A percentile compares a stretch with the other conserved stretches of the same genome.
Conservation (phyloP, 1,140 invertebrate species). For the Zaprionus lachaisei region DNA sequence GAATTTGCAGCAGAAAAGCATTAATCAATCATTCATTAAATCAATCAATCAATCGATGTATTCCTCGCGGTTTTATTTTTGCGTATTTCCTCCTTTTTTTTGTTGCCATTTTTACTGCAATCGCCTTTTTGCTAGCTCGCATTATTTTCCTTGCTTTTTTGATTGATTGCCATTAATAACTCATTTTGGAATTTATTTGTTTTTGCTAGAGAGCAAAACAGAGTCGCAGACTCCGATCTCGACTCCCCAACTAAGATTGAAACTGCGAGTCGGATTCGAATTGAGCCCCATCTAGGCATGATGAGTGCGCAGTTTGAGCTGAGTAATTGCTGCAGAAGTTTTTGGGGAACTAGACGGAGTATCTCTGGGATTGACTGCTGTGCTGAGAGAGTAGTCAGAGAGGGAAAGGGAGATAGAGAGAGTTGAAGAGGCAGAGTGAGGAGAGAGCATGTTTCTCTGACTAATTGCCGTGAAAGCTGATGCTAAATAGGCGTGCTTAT, state of each 20-base stretch:
- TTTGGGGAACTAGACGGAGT: neutral
- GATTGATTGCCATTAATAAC: conserved; percentile 83
- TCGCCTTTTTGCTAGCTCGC: conserved; percentile 40
- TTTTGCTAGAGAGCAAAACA: conserved; percentile 18
- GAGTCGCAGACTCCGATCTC: neutral
- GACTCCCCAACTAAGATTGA: neutral
- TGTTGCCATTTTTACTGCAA: conserved; percentile 5
- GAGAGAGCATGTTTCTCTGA: neutral
- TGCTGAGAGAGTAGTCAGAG: neutral
- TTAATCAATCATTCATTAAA: conserved; percentile 84
- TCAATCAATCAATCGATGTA: conserved; percentile 82
- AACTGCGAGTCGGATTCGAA: neutral
- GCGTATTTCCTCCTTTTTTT: conserved; percentile 16
- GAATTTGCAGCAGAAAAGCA: conserved; percentile 82
- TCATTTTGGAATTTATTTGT: conserved; percentile 78
- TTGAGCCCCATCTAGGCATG: neutral
- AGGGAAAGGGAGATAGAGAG: too few relatives aligned
- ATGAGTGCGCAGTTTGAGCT: conserved; percentile 31
- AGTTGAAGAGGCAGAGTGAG: too few relatives aligned
- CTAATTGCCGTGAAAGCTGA: neutral
- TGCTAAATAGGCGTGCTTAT: neutral
- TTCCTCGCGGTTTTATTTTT: conserved; percentile 60
- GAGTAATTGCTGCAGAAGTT: conserved; percentile 35
- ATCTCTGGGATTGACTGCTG: neutral
- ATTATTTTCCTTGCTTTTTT: conserved; percentile 55